These are phyloP conservation scores for Chamaedrilus cognettii DNA, from an alignment of 2,888 invertebrate species.

Conservation along the genomic window DNA sequence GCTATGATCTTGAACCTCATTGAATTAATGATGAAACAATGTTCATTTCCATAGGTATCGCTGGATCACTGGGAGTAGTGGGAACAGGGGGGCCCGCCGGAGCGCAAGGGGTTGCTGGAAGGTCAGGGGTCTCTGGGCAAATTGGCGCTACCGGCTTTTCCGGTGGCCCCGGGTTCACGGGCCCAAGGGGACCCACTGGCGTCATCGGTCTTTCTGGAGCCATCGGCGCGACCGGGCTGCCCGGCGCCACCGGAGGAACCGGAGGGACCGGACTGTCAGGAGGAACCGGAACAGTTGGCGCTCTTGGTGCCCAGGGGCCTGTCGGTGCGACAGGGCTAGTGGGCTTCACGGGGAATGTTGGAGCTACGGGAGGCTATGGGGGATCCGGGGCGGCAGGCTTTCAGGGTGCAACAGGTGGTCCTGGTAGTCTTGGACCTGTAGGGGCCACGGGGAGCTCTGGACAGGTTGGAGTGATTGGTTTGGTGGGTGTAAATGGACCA, in stretches of 20 bases:
- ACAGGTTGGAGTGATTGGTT: conserved; percentile 6
- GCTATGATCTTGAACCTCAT: no score
- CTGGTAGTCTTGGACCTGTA: background rate
- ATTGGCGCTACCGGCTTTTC: conserved; percentile 21
- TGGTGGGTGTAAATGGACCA: conserved; percentile 20
- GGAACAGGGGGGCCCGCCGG: conserved; percentile 23
- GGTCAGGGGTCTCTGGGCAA: conserved; percentile 23
- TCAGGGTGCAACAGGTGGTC: conserved; percentile 1
- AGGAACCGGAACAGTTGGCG: conserved; percentile 26
- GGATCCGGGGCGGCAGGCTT: conserved; percentile 16
- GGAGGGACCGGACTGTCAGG: conserved; percentile 42
- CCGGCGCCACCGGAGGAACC: background rate
- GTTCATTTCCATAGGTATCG: no score
- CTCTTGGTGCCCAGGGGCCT: conserved; percentile 21
- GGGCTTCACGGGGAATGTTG: conserved; percentile 39
- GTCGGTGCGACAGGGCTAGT: conserved; percentile 30
- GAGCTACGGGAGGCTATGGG: conserved; percentile 35
- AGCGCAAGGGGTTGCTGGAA: conserved; percentile 20
- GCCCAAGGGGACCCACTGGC: conserved; percentile 1
- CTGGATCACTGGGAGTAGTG: no score
- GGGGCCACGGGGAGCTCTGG: conserved; percentile 20
- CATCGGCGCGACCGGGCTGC: conserved; percentile 6
- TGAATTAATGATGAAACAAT: no score
- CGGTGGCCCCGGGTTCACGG: conserved; percentile 6
- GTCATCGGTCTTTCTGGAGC: conserved; percentile 7